Conservation (phyloP, 2,888 invertebrate genomes). For the Liposcelis brunnea region DNA sequence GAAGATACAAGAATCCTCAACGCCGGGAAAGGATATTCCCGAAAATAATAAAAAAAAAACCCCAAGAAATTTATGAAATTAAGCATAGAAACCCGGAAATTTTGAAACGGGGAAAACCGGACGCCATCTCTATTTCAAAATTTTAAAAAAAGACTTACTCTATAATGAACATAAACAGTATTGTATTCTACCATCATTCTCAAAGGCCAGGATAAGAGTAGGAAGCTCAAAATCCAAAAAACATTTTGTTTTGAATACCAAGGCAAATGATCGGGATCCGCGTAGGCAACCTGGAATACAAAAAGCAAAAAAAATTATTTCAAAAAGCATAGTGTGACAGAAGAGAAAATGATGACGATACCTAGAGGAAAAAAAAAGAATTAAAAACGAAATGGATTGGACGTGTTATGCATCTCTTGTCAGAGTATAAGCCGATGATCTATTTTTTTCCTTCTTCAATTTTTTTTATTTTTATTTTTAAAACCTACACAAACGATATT, state of each 20-base stretch:
- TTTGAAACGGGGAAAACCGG: too few relatives aligned
- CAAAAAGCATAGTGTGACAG: slow-evolving; percentile 26
- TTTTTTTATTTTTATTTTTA: too few relatives aligned
- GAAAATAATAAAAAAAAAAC: too few relatives aligned
- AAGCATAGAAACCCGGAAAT: too few relatives aligned
- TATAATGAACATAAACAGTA: slow-evolving; percentile 65
- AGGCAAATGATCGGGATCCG: slow-evolving; percentile 29
- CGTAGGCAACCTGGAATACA: slow-evolving; percentile 23
- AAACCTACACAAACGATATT: too few relatives aligned
- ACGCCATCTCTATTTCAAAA: slow-evolving; percentile 6
- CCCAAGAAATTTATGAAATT: too few relatives aligned
- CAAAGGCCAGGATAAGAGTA: slow-evolving; percentile 68
- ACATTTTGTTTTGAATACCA: slow-evolving; percentile 51
- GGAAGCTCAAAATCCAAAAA: slow-evolving; percentile 57
- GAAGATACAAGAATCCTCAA: too few relatives aligned
- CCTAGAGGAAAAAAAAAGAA: slow-evolving; percentile 24
- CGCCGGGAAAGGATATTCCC: too few relatives aligned
- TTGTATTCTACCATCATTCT: slow-evolving; percentile 61
- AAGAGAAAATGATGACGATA: slow-evolving; percentile 16
- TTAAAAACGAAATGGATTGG: too few relatives aligned
- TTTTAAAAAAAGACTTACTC: slow-evolving; percentile 31
- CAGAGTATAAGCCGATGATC: too few relatives aligned
- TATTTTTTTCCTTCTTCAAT: slow-evolving; percentile 27
- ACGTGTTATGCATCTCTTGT: too few relatives aligned
- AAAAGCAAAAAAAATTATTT: slow-evolving; percentile 14